These are phyloP conservation scores for Vireo altiloquus DNA, from an alignment of 2,113 vertebrate genomes.

Conservation along the genomic window DNA sequence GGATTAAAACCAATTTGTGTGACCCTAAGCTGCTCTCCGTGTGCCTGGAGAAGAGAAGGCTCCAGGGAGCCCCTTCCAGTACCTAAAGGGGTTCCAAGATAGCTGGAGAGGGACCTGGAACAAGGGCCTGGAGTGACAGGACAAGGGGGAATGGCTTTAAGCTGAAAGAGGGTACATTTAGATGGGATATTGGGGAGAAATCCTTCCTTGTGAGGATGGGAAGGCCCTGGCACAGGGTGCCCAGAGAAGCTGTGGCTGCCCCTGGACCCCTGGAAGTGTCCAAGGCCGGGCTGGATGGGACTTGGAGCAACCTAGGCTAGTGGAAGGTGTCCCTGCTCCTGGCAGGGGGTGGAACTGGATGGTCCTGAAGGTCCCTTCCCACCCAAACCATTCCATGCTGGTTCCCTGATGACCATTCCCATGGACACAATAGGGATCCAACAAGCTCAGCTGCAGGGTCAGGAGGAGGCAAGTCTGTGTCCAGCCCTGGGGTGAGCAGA, in stretches of 20 bases:
- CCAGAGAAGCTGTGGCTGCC: background rate
- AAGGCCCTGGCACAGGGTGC: background rate
- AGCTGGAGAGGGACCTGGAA: background rate
- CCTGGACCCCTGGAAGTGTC: background rate
- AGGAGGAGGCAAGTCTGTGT: background rate
- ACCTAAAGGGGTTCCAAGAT: background rate
- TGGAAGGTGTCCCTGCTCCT: background rate
- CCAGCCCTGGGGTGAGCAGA: background rate
- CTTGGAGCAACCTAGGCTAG: fast-evolving
- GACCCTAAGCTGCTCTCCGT: background rate
- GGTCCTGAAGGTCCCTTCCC: background rate
- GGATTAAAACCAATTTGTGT: background rate
- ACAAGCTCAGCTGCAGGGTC: background rate
- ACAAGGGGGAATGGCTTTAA: background rate
- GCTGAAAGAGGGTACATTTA: background rate
- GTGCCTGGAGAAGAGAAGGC: background rate
- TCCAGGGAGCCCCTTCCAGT: background rate
- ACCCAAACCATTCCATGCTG: background rate
- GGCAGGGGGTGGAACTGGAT: background rate
- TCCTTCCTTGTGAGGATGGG: background rate
- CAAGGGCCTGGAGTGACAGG: background rate
- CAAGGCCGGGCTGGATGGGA: fast-evolving
- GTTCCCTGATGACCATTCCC: background rate
- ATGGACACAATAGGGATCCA: background rate
- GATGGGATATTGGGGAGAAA: background rate